A percentile compares a stretch with the other conserved stretches of the same genome.
These are phyloP conservation scores for Phymorhynchus buccinoides DNA, from an alignment of 1,140 invertebrate species.

Conservation along the genomic window DNA sequence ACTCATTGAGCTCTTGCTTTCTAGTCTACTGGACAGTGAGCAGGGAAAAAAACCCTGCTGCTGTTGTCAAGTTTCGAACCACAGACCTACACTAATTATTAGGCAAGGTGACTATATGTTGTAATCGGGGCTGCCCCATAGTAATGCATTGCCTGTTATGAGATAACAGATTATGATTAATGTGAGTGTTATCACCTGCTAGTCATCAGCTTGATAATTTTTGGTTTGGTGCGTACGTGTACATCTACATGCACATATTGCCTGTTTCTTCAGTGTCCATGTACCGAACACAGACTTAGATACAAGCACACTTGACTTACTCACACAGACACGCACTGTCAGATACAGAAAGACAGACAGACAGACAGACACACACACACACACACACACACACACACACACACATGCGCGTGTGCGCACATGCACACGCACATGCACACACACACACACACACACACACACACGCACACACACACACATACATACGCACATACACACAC, in stretches of 20 bases:
- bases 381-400: not conserved
- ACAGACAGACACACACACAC: conserved; percentile 6
- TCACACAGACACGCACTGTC: not conserved
- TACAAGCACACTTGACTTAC: not conserved
- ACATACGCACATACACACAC: not conserved
- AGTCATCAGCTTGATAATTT: too few relatives aligned
- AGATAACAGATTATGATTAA: too few relatives aligned
- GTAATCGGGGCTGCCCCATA: too few relatives aligned
- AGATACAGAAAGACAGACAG: not conserved
- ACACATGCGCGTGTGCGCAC: not conserved
- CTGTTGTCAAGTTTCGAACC: too few relatives aligned
- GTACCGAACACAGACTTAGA: not conserved
- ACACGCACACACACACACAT: not conserved
- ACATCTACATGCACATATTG: not conserved
- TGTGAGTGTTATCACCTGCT: too few relatives aligned
- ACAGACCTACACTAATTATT: too few relatives aligned
- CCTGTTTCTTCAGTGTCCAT: not conserved
- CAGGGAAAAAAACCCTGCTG: too few relatives aligned
- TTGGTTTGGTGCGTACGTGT: not conserved
- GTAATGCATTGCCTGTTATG: too few relatives aligned
- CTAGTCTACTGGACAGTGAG: too few relatives aligned
- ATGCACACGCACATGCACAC: not conserved
- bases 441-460: not conserved
- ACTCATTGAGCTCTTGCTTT: too few relatives aligned
- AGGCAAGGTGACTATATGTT: too few relatives aligned